Base-by-base conservation (phyloP, 1,140 invertebrate species). In the Polypedilum pembai region DNA sequence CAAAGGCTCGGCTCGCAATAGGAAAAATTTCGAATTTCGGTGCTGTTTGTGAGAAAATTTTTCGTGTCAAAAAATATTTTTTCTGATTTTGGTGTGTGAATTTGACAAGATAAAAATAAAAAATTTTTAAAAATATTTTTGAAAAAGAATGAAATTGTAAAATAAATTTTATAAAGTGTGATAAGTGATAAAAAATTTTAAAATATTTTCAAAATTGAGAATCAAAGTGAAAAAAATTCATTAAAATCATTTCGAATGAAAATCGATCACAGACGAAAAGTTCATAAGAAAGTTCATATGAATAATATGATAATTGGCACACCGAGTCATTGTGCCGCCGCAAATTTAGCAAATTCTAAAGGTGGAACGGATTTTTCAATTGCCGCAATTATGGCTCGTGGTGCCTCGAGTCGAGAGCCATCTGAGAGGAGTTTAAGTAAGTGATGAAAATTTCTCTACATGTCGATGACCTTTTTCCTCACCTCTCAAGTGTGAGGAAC, bases 331-430 rank as follows among this genome's bases (percentile, higher is more conserved):
- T 80, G 56, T 81, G 83, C 74, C 81, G 82, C 41, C 80, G 65
- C 65, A 69, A 82, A 76, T 83, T 80, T 75, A 80, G 65, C 65
- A 20, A 69, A 69, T 18, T 69, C 65, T 18, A 83, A 85, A 75
- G 85, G 86, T 69, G 92, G 92, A 77, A 95, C 93, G 77, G 93
- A 96, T 84, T 96, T 96, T 85, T 94, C 93, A 76, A 96, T 96
- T 79, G 93, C 93, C 40, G 94, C 94, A 72, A 95, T 96, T 79
- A 95, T 96, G 92, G 92, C 91, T 74, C 85, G 91, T 75, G 65
- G 65, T 21, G 88, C 80, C 85, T 85, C 74, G 83, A 88, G 79
- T 85, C 86, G 82, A 79, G 85, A 82, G 81, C 81, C 81, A 75
- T 82, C 81, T 21, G 78, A 82, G 21, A 78, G 81, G 75, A 82